Evolutionary conservation across 1,140 invertebrate species (phyloP), one percentile per base, ranked within the genome.

Genomic region (Uloborus diversus): DNA sequence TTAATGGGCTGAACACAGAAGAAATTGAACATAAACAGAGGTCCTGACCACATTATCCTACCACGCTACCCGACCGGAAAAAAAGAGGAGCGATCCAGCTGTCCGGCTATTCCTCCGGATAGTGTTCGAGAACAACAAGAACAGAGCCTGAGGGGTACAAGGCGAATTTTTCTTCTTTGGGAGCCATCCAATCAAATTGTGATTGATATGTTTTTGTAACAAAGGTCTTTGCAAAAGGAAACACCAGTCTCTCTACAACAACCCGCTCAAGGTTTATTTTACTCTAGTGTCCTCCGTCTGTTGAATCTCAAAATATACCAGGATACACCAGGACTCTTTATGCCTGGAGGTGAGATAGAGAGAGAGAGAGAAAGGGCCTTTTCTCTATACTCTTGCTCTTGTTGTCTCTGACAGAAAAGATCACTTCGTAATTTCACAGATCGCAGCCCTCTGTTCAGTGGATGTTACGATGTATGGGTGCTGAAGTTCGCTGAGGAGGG

Each of bases 121-220:
- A 25, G 25, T 66, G 25, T 69, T 32, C 49, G 20, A 7, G 66
- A 56, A n/a, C 9, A 69, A 53, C 28, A 69, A 49, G 56, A 70
- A 57, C 68, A 37, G 27, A 27, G 28, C 47, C 27, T n/a, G 14
- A 33, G n/a, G 23, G 68, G 57, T 59, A 5, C 33, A 42, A 64
- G 71, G 57, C 14, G 33, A 59, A 30, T 25, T 53, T 53, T 61
- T 25, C 71, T 53, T 64, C 30, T 59, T 71, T 28, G 20, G 25
- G 25, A 25, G 20, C 56, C 56, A 78, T 42, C 65, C 56, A 79
- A 69, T 79, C 64, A 79, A 68, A 79, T 42, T 79, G 76, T 79
- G 76, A 68, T 68, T 79, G 76, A 79, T 79, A 79, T 79, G 76
- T 79, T 79, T 79, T 79, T 79, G 76, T 79, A 69, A 79, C 76